A percentile compares a stretch with the other conserved stretches of the same genome.
These are phyloP conservation scores for Hydropsyche tenuis DNA, from an alignment of 1,140 invertebrate genomes.

Conservation along the genomic window DNA sequence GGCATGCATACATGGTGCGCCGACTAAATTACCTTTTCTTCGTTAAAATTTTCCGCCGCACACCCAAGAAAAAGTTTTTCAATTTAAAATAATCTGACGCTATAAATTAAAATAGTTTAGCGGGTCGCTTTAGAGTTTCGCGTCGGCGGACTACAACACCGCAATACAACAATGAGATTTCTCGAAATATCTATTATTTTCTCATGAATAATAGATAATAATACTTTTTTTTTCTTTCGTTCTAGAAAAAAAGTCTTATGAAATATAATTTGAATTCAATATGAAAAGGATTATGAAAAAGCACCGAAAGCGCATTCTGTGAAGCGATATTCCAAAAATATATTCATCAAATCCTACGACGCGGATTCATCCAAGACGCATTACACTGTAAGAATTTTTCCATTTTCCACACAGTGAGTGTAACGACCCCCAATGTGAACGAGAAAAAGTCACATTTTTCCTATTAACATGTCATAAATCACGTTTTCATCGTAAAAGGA, in stretches of 20 bases:
- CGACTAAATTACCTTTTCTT: slow-evolving; percentile 19
- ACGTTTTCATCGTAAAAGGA: background rate
- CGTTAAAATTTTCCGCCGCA: slow-evolving; percentile 12
- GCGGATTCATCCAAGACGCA: background rate
- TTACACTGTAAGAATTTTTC: slow-evolving; percentile 1
- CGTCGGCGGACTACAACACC: too few species aligned
- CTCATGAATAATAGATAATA: too few species aligned
- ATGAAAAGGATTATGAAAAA: background rate
- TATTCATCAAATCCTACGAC: background rate
- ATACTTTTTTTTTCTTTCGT: background rate
- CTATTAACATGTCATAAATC: slow-evolving; percentile 18
- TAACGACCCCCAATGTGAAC: slow-evolving; percentile 1
- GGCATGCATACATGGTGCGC: background rate
- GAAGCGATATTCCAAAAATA: background rate
- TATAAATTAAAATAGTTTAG: slow-evolving; percentile 24
- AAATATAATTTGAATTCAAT: too few species aligned
- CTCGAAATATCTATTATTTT: background rate
- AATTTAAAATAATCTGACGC: slow-evolving; percentile 20
- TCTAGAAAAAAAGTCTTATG: too few species aligned
- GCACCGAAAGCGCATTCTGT: too few species aligned
- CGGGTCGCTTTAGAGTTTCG: background rate
- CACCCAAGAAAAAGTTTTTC: slow-evolving; percentile 8
- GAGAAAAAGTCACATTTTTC: slow-evolving; percentile 15
- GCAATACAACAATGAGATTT: background rate
- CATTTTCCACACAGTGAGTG: slow-evolving; percentile 3